These are phyloP conservation scores for Cricetomys ansorgei DNA, from an alignment of 2,113 vertebrate species.

Conservation along the genomic window DNA sequence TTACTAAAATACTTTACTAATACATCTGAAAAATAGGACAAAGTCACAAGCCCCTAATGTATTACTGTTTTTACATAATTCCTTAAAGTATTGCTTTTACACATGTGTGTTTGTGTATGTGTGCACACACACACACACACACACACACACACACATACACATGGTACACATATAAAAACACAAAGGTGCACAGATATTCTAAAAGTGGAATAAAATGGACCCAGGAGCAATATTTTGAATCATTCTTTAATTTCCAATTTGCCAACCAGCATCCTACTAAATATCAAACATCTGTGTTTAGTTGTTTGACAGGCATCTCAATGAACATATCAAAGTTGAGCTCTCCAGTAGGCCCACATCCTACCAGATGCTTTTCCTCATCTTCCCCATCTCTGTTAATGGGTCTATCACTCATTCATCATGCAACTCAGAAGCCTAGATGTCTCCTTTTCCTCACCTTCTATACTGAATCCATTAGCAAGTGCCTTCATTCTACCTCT, in stretches of 20 bases:
- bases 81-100: constrained; percentile 10
- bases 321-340: background rate
- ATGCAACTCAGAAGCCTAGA: background rate
- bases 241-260: background rate
- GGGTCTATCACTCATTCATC: background rate
- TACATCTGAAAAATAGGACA: background rate
- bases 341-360: background rate
- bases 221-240: background rate
- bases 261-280: background rate
- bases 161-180: background rate
- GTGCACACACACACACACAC: background rate
- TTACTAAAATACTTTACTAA: background rate
- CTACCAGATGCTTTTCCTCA: background rate
- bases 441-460: background rate
- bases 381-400: background rate
- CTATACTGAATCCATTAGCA: background rate
- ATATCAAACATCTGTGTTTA: background rate
- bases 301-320: background rate
- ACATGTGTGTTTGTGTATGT: background rate
- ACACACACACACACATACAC: background rate
- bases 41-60: background rate
- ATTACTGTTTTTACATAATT: background rate
- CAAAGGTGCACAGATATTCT: background rate
- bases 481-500: background rate
- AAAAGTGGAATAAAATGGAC: background rate